Base-by-base conservation (phyloP, 35 echinoderm and acorn worm species). In the Anneissia japonica region DNA sequence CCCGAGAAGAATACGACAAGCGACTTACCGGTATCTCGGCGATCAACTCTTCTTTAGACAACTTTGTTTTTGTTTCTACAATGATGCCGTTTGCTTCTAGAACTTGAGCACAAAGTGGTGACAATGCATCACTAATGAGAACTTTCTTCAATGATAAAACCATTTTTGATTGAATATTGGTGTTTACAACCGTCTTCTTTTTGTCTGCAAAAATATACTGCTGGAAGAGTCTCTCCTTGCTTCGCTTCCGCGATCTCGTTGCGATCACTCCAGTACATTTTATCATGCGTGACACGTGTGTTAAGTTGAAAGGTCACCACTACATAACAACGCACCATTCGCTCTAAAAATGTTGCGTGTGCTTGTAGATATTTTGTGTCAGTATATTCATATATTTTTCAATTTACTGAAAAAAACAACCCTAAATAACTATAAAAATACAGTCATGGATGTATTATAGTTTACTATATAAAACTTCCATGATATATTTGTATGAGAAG, bases 11-110 rank as follows among this genome's bases (percentile, higher is more conserved):
- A 56, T n/a, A n/a, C n/a, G n/a, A n/a, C n/a, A n/a, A n/a, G n/a
- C n/a, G 30, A 97, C 90, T 97, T 75, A 97, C 94, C 80, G 87
- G 90, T n/a, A 97, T 97, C 92, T 92, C 83, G 1, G 94, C 94
- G 43, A 97, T 79, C 16, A 97, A 78, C 51, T 97, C 79, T 51
- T 90, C 94, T 56, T 97, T 97, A 6, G 86, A 87, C 74, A 97
- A 32, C 82, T 97, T 97, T 38, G 94, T 90, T 40, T 92, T 92
- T n/a, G 83, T 81, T 75, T 97, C 94, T 26, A 89, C 87, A 28
- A 79, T 30, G 38, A 97, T 93, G 30, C 94, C 94, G 84, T 93
- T 87, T 77, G 87, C 87, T 80, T 92, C 82, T 19, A 97, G 38
- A 74, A 90, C 86, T 87, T 97, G 77, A 34, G 90, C 77, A 77